A percentile compares a stretch with the other conserved stretches of the same genome.
Evolutionary conservation across 2,888 invertebrate genomes (phyloP).

Genomic region (Thera obeliscata): DNA sequence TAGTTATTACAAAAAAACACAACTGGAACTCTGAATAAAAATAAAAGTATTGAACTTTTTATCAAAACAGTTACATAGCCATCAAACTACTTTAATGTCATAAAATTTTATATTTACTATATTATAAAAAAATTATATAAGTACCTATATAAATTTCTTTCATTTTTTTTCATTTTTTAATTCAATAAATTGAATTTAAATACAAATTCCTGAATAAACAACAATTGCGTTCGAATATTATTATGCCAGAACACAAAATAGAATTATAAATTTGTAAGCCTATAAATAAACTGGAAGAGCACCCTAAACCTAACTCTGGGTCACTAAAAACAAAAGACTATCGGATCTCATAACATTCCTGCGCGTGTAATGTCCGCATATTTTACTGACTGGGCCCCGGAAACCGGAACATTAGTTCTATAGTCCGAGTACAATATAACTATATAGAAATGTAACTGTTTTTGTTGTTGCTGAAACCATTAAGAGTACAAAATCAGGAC

Average conservation of each 20-base stretch:
- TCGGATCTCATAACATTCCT: slow-evolving; percentile 35
- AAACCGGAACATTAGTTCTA: slow-evolving; percentile 30
- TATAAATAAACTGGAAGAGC: neutral
- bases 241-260: neutral
- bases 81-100: too few species aligned
- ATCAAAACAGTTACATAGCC: too few species aligned
- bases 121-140: too few species aligned
- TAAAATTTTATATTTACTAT: too few species aligned
- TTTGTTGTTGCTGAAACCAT: neutral
- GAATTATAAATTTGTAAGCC: neutral
- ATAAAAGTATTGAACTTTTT: too few species aligned
- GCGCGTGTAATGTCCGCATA: slow-evolving; percentile 30
- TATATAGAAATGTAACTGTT: neutral
- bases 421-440: neutral
- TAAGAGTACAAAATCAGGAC: neutral
- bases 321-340: slow-evolving; percentile 27
- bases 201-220: too few species aligned
- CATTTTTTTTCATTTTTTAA: too few species aligned
- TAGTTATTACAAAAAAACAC: too few species aligned
- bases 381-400: slow-evolving; percentile 38
- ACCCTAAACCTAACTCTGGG: neutral
- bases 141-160: too few species aligned
- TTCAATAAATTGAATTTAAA: too few species aligned
- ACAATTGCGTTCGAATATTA: too few species aligned
- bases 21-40: too few species aligned